phyloP scores from a whole-genome alignment of 2,113 vertebrate genomes.

The Upupa epops region DNA sequence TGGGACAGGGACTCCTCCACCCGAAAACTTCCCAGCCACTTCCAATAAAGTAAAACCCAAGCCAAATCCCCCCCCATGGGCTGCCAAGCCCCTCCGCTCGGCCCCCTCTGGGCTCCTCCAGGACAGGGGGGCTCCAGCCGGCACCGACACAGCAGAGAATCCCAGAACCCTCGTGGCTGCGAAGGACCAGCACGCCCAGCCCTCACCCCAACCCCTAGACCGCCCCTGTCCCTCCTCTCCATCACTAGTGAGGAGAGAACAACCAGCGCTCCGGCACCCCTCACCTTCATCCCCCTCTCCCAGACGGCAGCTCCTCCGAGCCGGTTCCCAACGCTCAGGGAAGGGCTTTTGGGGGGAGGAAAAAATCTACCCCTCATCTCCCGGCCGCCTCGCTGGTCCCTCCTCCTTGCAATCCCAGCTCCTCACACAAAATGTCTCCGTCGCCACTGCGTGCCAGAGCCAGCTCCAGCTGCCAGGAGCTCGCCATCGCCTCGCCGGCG shows the following conservation, averaged over 20 bases:
- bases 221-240: background rate
- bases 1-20: background rate
- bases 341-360: background rate
- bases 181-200: no score
- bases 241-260: background rate
- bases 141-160: background rate
- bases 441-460: background rate
- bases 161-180: no score
- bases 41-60: background rate
- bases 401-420: background rate
- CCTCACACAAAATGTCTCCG: conserved; percentile 29
- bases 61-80: background rate
- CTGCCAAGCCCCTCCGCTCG: background rate
- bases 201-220: no score
- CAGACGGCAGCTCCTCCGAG: background rate
- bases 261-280: background rate
- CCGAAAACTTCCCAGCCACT: background rate
- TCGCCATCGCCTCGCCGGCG: background rate
- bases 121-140: background rate
- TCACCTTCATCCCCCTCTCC: background rate
- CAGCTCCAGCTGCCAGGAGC: background rate
- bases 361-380: background rate
- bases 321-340: background rate
- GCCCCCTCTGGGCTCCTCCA: no score
- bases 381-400: background rate